Evolutionary conservation across 2,888 invertebrate genomes (phyloP).

Genomic region (Hydrotaea diabolus): DNA sequence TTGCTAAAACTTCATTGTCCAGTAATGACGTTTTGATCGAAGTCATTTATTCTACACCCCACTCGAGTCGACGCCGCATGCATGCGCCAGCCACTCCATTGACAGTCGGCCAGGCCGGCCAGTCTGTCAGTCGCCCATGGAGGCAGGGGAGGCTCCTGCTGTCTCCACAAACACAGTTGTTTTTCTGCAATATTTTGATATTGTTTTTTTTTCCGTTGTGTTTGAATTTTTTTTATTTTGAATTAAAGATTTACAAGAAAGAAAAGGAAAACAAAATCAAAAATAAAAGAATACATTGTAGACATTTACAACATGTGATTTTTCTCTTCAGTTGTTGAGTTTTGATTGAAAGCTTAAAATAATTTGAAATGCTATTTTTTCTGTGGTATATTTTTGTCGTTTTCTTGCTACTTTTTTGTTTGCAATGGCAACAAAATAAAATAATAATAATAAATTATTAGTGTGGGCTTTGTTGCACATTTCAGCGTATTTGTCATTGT

Average conservation of each 20-base stretch:
- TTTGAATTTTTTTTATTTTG: constrained; percentile 28
- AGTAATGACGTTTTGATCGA: constrained; percentile 66
- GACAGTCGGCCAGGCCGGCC: background rate
- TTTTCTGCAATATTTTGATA: constrained; percentile 5
- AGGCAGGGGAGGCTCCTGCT: constrained; percentile 18
- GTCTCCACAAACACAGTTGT: background rate
- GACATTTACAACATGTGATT: constrained; percentile 20
- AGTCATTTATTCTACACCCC: constrained; percentile 63
- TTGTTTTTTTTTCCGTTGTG: background rate
- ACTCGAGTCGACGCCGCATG: background rate
- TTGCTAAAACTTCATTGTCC: constrained; percentile 66
- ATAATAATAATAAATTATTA: constrained; percentile 58
- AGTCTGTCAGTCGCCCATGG: constrained; percentile 1
- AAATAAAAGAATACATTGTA: background rate
- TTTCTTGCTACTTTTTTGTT: background rate
- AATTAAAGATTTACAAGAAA: constrained; percentile 17
- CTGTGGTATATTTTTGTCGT: background rate
- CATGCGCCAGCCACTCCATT: background rate
- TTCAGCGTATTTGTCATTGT: constrained; percentile 64
- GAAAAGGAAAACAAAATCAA: background rate
- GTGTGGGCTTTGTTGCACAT: constrained; percentile 61
- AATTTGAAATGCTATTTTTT: constrained; percentile 48
- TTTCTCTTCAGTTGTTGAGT: constrained; percentile 28
- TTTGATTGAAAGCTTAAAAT: constrained; percentile 67
- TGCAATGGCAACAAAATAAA: background rate